Conservation (phyloP, 2,888 invertebrate genomes). For the Hipparchia semele region DNA sequence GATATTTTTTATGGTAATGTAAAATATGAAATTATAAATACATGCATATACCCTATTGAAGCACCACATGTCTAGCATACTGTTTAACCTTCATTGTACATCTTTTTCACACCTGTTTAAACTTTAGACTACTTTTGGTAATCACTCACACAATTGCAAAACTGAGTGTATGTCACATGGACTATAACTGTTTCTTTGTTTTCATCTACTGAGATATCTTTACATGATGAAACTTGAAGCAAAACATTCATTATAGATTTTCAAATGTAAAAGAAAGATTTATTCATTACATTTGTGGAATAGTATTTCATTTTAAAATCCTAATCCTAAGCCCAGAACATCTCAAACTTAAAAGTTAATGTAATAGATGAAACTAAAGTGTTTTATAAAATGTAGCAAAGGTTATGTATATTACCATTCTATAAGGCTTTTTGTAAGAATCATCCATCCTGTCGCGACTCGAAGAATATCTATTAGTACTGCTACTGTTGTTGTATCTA, state of each 20-base stretch:
- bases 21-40: too few species aligned
- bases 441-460: slow-evolving; percentile 73
- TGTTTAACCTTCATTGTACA: too few species aligned
- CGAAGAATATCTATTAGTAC: slow-evolving; percentile 65
- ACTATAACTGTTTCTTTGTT: background rate
- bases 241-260: background rate
- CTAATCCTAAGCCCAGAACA: background rate
- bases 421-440: slow-evolving; percentile 75
- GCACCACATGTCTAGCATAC: too few species aligned
- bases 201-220: background rate
- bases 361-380: too few species aligned
- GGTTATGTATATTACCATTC: slow-evolving; percentile 58
- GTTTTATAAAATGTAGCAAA: background rate
- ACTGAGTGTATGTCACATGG: too few species aligned
- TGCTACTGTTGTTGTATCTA: slow-evolving; percentile 67
- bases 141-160: too few species aligned
- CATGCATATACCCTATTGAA: too few species aligned
- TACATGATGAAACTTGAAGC: background rate
- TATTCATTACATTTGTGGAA: too few species aligned
- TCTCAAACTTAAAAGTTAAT: background rate
- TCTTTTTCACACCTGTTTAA: too few species aligned
- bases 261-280: too few species aligned
- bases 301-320: background rate
- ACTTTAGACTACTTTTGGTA: too few species aligned
- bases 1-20: too few species aligned